phyloP scores from a whole-genome alignment of 2,113 vertebrate genomes.

The Leptocoma aspasia region DNA sequence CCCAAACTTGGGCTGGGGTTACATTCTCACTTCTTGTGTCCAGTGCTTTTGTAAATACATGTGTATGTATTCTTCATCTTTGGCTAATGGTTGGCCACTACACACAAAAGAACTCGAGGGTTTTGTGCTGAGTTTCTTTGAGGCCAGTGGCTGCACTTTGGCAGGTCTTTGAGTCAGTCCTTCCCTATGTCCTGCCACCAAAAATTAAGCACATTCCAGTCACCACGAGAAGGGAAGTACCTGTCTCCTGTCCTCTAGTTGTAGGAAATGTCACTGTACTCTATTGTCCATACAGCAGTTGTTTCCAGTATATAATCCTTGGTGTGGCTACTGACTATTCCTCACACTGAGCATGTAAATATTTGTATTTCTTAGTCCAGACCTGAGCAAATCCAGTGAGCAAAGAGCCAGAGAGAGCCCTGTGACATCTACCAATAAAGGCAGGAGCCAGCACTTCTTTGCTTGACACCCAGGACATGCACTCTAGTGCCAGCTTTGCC shows the following conservation, averaged over 20 bases:
- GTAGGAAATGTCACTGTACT: not conserved
- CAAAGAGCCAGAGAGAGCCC: not conserved
- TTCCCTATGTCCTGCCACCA: not conserved
- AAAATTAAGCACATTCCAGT: slow-evolving; percentile 50
- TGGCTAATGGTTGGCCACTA: slow-evolving; percentile 51
- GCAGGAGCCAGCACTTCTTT: slow-evolving; percentile 13
- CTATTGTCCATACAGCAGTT: not conserved
- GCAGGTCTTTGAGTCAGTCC: not conserved
- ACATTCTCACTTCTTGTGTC: slow-evolving; percentile 22
- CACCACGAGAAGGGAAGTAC: slow-evolving; percentile 27
- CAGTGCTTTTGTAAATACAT: slow-evolving; percentile 46
- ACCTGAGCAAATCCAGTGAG: not conserved
- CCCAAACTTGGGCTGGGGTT: slow-evolving; percentile 1
- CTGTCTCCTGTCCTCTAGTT: not conserved
- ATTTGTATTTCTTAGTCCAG: not conserved
- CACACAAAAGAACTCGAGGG: slow-evolving; percentile 14
- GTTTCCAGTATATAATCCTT: not conserved
- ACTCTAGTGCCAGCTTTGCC: not conserved
- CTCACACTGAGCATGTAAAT: slow-evolving; percentile 34
- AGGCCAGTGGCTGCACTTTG: not conserved
- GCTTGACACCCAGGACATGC: not conserved
- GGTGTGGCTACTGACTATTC: slow-evolving; percentile 30
- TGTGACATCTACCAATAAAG: not conserved
- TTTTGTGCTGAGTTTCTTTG: slow-evolving; percentile 40
- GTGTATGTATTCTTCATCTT: slow-evolving; percentile 10